Evolutionary conservation across 2,888 invertebrate genomes (phyloP).

Genomic region (Xestia xanthographa): DNA sequence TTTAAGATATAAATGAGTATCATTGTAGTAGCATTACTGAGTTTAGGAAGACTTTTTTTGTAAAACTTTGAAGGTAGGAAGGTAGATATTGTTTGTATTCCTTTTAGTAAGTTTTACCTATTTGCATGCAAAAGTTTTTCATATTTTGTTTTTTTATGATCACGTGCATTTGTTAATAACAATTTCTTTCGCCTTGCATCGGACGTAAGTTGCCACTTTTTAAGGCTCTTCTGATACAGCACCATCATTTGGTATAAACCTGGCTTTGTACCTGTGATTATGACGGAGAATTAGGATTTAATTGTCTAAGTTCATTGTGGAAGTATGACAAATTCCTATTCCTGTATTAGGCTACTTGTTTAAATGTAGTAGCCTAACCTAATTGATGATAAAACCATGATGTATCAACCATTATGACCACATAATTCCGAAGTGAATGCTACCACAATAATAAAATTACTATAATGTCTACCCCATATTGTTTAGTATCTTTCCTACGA

Average conservation of each 20-base stretch:
- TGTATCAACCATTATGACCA: constrained; percentile 8
- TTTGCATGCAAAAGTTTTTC: background rate
- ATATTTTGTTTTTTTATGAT: background rate
- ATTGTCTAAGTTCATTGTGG: constrained; percentile 2
- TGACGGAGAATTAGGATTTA: constrained; percentile 7
- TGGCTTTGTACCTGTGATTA: background rate
- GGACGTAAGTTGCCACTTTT: background rate
- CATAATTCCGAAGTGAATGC: constrained; percentile 73
- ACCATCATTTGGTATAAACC: constrained; percentile 1
- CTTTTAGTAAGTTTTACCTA: background rate
- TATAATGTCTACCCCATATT: constrained; percentile 68
- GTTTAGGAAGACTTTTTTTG: constrained; percentile 68
- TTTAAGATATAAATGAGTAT: constrained; percentile 69
- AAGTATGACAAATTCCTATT: constrained; percentile 4
- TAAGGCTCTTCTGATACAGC: constrained; percentile 12
- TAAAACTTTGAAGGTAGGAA: constrained; percentile 11
- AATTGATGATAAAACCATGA: background rate
- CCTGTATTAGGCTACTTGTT: background rate
- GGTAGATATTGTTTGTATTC: background rate
- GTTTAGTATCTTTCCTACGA: constrained; percentile 46
- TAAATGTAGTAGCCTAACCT: background rate
- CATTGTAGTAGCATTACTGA: constrained; percentile 85
- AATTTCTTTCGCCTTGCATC: background rate
- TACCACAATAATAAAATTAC: constrained; percentile 82
- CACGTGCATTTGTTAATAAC: background rate